Evolutionary conservation across 2,888 invertebrate species (phyloP).

Genomic region (Trachelus iudaicus): DNA sequence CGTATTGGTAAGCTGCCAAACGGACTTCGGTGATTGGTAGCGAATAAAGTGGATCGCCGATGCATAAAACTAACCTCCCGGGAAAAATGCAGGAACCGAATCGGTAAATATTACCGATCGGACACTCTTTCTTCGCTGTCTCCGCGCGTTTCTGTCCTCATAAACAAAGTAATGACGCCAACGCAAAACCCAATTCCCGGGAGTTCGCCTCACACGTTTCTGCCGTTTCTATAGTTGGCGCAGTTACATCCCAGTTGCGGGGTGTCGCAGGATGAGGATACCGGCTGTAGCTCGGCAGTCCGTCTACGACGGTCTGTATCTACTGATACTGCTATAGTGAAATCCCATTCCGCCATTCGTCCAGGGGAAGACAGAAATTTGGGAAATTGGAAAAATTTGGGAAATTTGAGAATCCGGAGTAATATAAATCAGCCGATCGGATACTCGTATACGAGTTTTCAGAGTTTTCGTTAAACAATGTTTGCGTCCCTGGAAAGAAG

Average conservation of each 20-base stretch:
- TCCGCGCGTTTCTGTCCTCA: conserved; percentile 48
- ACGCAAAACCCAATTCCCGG: conserved; percentile 42
- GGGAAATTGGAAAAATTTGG: background rate
- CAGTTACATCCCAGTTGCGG: background rate
- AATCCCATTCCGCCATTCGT: too few relatives aligned
- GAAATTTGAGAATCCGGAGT: background rate
- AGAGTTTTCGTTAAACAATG: conserved; percentile 13
- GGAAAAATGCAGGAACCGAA: background rate
- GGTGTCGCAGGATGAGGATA: too few relatives aligned
- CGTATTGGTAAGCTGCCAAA: background rate
- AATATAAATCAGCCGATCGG: conserved; percentile 16
- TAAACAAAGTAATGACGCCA: conserved; percentile 59
- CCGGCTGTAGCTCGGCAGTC: background rate
- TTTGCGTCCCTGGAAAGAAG: background rate
- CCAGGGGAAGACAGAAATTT: background rate
- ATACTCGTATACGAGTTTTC: conserved; percentile 9
- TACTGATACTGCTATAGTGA: too few relatives aligned
- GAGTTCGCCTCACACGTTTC: conserved; percentile 5
- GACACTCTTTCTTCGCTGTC: conserved; percentile 52
- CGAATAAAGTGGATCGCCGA: conserved; percentile 40
- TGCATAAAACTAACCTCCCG: conserved; percentile 30
- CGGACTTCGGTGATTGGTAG: conserved; percentile 31
- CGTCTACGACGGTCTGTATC: too few relatives aligned
- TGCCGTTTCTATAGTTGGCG: background rate
- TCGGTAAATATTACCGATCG: conserved; percentile 1